phyloP scores from a whole-genome alignment of 2,797 vertebrate genomes.

The Premnoplex brunnescens region DNA sequence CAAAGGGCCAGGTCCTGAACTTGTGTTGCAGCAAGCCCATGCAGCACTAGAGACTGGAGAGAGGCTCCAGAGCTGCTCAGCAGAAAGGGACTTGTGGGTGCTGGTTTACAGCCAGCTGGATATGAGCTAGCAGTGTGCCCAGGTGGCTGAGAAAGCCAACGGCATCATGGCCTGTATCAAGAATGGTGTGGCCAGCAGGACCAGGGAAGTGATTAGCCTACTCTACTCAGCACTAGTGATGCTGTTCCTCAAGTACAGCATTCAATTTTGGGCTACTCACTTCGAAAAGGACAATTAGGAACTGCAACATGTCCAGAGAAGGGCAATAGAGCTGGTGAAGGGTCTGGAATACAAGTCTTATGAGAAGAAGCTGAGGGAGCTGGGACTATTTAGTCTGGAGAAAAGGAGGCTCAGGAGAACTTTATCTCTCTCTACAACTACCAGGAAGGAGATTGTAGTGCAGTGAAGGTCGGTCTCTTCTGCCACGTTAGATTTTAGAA shows the following conservation, averaged over 20 bases:
- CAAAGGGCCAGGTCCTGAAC: background rate
- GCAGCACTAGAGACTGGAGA: too few species aligned
- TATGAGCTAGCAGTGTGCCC: rapidly evolving
- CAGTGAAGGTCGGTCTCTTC: background rate
- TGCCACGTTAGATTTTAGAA: background rate
- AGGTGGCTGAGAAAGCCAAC: too few species aligned
- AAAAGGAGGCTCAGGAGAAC: background rate
- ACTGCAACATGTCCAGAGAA: background rate
- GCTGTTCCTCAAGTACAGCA: background rate
- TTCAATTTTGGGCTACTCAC: background rate
- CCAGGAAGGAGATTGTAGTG: background rate
- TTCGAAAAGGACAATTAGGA: background rate
- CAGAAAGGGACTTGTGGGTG: background rate
- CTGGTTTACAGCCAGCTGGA: background rate
- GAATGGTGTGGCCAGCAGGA: background rate
- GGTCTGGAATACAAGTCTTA: background rate
- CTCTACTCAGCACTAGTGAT: background rate
- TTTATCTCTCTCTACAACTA: background rate
- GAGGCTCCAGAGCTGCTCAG: background rate
- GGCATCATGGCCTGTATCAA: background rate
- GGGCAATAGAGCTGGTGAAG: background rate
- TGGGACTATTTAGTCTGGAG: background rate
- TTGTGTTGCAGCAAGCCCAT: background rate
- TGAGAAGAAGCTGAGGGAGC: background rate
- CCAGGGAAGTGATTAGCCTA: background rate